Base-by-base conservation (phyloP, 2,797 vertebrate species). In the Anisognathus igniventris region DNA sequence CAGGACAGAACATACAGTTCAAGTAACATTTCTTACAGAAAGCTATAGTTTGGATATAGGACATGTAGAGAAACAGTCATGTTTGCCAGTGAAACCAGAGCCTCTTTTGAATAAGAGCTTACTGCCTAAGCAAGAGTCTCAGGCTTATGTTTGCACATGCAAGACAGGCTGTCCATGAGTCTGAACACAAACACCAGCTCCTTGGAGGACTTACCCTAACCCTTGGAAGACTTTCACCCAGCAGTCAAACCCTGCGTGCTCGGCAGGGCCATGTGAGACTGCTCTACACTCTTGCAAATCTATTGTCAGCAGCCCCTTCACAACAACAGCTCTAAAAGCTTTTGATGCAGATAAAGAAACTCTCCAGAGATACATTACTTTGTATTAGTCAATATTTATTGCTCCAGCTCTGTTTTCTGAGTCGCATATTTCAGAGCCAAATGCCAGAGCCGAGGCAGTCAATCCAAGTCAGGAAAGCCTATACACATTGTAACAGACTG, bases 361-460 rank as follows among this genome's bases (percentile, higher is more conserved):
- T 79, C 90, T 90, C 67, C 30, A 67, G 88, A 73, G 86, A 61
- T 62, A 67, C 4, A 35, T 73, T 90, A 71, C 5, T 92, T 35
- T 3, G 3, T 74, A 39, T 88, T 70, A 76, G 85, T 84, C 93
- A 92, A 87, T 95, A 95, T 76, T 92, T 95, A 92, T 85, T 88
- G 83, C 72, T 90, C 53, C 37, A 60, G 10, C 30, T 81, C 76
- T 78, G 0, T 67, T 95, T 87, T 96, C 74, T 57, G n/a, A 93
- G 67, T 35, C 1, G 0, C 33, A 1, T 86, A 64, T 88, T 96
- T 92, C 73, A 81, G 80, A 90, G 70, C 12, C 73, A 77, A 92
- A 70, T 25, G 48, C 51, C 79, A 75, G 83, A 81, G 76, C 73
- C 37, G 9, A 61, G 77, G 76, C 62, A 75, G 89, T 80, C 91